These are phyloP conservation scores for Epinotia nisella DNA, from an alignment of 2,888 invertebrate species.

Conservation along the genomic window DNA sequence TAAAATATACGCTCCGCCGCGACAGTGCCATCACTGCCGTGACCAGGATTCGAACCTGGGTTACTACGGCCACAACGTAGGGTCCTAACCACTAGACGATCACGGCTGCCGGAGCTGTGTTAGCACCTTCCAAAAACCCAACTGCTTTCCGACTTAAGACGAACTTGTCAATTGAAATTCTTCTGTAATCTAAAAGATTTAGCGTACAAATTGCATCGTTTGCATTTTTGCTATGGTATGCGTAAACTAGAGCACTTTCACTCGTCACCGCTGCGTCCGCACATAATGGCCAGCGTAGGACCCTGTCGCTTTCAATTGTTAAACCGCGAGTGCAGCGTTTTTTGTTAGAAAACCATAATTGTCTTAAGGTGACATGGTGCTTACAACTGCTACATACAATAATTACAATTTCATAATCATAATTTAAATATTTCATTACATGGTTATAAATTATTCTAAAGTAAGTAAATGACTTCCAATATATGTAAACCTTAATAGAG, in stretches of 20 bases:
- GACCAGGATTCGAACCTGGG: conserved; percentile 67
- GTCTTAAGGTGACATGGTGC: neutral
- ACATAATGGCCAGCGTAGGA: conserved; percentile 2
- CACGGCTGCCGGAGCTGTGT: conserved; percentile 83
- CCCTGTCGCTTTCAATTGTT: neutral
- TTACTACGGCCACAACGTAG: conserved; percentile 90
- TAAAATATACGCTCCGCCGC: conserved; percentile 58
- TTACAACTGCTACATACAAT: neutral
- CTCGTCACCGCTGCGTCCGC: conserved; percentile 9
- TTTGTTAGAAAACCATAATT: neutral
- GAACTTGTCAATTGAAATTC: neutral
- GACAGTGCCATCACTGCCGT: conserved; percentile 68
- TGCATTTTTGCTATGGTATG: conserved; percentile 24
- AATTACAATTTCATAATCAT: too few species aligned
- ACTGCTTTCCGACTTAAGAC: conserved; percentile 7
- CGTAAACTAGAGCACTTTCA: conserved; percentile 39
- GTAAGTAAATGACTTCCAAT: too few species aligned
- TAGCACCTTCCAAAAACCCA: conserved; percentile 19
- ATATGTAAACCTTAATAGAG: too few species aligned
- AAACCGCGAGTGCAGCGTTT: neutral
- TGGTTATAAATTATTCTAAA: too few species aligned
- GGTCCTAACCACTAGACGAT: conserved; percentile 90
- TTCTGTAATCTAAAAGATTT: conserved; percentile 10
- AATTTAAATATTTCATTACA: too few species aligned
- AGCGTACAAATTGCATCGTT: conserved; percentile 13